Conservation (phyloP, 2,888 invertebrate species). For the Dascillus cervinus region DNA sequence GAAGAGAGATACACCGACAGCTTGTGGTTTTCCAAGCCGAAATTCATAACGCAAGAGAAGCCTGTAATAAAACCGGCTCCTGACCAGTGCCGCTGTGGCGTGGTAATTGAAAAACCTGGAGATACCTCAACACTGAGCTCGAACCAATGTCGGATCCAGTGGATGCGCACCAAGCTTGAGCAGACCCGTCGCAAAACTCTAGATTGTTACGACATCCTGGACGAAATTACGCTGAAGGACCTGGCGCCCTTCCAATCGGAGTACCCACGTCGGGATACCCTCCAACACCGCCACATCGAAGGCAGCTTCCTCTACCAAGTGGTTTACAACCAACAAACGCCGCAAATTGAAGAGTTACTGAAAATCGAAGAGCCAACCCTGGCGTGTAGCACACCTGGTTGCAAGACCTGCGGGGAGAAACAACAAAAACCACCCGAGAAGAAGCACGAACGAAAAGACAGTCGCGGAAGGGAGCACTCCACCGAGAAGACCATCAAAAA, state of each 20-base stretch:
- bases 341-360: background rate
- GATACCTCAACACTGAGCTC: too few species aligned
- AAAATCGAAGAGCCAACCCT: background rate
- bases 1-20: background rate
- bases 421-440: too few species aligned
- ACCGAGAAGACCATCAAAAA: background rate
- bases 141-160: background rate
- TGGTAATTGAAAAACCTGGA: too few species aligned
- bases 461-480: background rate
- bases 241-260: slow-evolving; percentile 23
- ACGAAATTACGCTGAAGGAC: slow-evolving; percentile 18
- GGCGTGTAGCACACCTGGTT: background rate
- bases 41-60: too few species aligned
- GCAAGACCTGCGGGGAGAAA: background rate
- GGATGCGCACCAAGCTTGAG: background rate
- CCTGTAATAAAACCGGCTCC: too few species aligned
- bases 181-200: slow-evolving; percentile 4
- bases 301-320: slow-evolving; percentile 9
- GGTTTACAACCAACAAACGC: slow-evolving; percentile 3
- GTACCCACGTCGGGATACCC: slow-evolving; percentile 20
- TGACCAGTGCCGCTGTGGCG: too few species aligned
- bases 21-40: background rate
- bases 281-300: slow-evolving; percentile 3
- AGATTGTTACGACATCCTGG: slow-evolving; percentile 19
- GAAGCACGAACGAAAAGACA: background rate